Base-by-base conservation (phyloP, 1,140 invertebrate genomes). In the Antheraea mylitta region DNA sequence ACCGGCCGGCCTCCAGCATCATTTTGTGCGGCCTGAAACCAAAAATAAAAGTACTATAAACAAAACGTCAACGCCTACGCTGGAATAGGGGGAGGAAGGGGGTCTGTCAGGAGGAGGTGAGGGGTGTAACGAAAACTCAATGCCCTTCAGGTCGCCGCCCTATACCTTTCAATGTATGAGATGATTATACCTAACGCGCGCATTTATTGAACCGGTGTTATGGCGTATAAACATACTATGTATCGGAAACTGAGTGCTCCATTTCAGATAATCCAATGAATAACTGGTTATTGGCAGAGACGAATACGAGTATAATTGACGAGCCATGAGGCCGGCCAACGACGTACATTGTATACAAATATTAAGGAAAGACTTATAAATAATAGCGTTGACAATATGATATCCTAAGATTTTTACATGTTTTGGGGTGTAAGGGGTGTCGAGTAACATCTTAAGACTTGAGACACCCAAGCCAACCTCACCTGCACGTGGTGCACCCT, bases 1-100 rank as follows among this genome's bases (percentile, higher is more conserved):
- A 91, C 89, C 89, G 87, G 83, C 79, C 88, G 81, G 87, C 85
- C 86, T 91, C 89, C 84, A 90, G 79, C 89, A 91, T 91, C 89
- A 91, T 91, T 89, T 90, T 89, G 86, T 87, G 87, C 79, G 89
- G 89, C 87, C 89, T 91, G 89, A 37, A 77, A 83, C 73, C 61
- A 80, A 53, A 53, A 53, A 53, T 53, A 53, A 53, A 53, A 53
- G 45, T 53, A 53, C 45, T 53, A 53, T 53, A 53, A 74, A 82
- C 73, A 75, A 75, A 58, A 36, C 30, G 16, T 58, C 13, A 37
- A 58, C 58, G 13, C 45, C 45, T 53, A 53, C 45, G 45, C 45
- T 53, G 45, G 11, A n/a, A 53, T 6, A 13, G 45, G 11, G 45
- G 10, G 11, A 6, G 6, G 5, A 13, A 13, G 45, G 16, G 16